A percentile compares a stretch with the other conserved stretches of the same genome.
phyloP scores from a whole-genome alignment of 2,113 vertebrate genomes.

The Nannospalax galili region DNA sequence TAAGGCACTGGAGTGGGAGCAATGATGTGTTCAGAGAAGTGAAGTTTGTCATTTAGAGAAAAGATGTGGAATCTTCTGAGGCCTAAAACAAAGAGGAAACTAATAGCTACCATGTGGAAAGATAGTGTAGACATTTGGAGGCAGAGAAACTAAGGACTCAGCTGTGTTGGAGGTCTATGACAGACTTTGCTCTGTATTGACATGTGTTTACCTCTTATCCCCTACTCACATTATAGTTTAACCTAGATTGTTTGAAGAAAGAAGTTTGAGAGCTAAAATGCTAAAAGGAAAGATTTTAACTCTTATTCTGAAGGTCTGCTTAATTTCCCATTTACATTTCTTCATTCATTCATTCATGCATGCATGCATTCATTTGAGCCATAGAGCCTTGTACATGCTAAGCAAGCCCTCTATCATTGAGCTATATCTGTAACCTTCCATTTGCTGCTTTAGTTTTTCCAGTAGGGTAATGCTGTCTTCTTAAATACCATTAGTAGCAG shows the following conservation, averaged over 20 bases:
- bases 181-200: neutral
- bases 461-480: neutral
- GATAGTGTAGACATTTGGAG: neutral
- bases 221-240: neutral
- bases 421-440: neutral
- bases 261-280: neutral
- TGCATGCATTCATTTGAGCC: neutral
- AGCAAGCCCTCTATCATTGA: neutral
- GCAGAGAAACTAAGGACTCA: neutral
- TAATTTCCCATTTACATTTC: neutral
- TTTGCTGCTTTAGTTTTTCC: neutral
- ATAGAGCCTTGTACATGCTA: neutral
- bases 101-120: neutral
- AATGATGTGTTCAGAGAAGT: neutral
- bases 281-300: neutral
- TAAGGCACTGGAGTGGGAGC: neutral
- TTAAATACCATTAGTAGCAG: neutral
- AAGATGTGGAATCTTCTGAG: neutral
- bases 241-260: neutral
- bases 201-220: fast-evolving
- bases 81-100: neutral
- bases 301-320: neutral
- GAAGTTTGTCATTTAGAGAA: neutral
- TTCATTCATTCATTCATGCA: neutral
- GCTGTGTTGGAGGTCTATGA: fast-evolving